A percentile compares a stretch with the other conserved stretches of the same genome.
These are phyloP conservation scores for Lomographa bimaculata DNA, from an alignment of 2,888 invertebrate genomes.

Conservation along the genomic window DNA sequence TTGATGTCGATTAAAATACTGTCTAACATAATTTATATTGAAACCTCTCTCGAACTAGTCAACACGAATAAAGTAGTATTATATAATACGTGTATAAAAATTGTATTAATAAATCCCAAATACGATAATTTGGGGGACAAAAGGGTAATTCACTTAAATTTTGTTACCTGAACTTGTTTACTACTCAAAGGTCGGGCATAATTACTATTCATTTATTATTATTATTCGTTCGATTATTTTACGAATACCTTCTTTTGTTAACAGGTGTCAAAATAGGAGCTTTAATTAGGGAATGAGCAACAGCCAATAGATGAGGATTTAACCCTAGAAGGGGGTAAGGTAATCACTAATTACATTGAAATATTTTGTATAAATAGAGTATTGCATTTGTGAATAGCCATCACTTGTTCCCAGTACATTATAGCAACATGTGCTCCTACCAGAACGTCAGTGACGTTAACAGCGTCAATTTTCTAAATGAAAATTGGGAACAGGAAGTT, in stretches of 20 bases:
- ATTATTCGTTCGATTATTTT: no score
- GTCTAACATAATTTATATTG: no score
- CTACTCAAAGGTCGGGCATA: conserved; percentile 1
- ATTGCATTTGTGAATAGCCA: conserved; percentile 20
- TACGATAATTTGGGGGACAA: no score
- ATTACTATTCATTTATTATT: no score
- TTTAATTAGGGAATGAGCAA: conserved; percentile 19
- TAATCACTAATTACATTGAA: conserved; percentile 37
- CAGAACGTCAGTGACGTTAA: conserved; percentile 29
- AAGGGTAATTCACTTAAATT: no score
- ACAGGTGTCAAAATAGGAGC: conserved; percentile 24
- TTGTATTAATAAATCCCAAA: no score
- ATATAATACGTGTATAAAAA: no score
- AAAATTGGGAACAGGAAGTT: conserved; percentile 20
- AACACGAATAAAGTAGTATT: no score
- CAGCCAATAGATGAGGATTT: conserved; percentile 23
- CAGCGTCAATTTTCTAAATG: conserved; percentile 9
- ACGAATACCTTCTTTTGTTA: conserved; percentile 12
- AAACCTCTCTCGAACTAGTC: no score
- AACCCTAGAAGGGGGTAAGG: conserved; percentile 37
- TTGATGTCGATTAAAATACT: no score
- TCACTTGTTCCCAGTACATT: conserved; percentile 44
- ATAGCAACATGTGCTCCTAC: conserved; percentile 37
- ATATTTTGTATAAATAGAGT: conserved; percentile 35
- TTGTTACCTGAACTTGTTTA: conserved; percentile 17